These are phyloP conservation scores for Heteromyza rotundicornis DNA, from an alignment of 2,888 invertebrate species.

Conservation along the genomic window DNA sequence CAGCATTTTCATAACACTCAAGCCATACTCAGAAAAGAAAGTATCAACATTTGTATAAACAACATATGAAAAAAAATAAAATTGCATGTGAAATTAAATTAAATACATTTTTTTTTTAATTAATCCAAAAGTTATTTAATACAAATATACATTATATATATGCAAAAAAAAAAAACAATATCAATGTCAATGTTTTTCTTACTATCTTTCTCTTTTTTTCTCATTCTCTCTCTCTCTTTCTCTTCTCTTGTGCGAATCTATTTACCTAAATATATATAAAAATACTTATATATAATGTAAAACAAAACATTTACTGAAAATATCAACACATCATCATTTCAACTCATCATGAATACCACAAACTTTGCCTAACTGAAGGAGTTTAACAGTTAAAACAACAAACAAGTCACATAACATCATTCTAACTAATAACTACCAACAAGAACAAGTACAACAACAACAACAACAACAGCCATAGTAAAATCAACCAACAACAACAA, in stretches of 20 bases:
- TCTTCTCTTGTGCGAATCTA: neutral
- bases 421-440: neutral
- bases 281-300: neutral
- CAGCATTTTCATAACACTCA: no score
- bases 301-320: constrained; percentile 3
- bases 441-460: constrained; percentile 16
- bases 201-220: constrained; percentile 22
- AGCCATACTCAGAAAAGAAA: no score
- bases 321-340: constrained; percentile 1
- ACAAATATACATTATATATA: neutral
- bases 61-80: no score
- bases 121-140: neutral
- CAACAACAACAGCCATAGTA: constrained; percentile 8
- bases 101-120: neutral
- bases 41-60: no score
- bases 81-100: no score
- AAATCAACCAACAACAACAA: neutral
- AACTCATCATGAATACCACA: neutral
- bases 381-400: neutral
- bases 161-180: neutral
- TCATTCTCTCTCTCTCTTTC: constrained; percentile 18
- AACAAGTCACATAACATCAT: constrained; percentile 9
- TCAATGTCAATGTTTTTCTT: constrained; percentile 10
- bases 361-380: no score
- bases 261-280: no score